phyloP scores from a whole-genome alignment of 2,888 invertebrate species.

The Eueremaeus valkanovi region DNA sequence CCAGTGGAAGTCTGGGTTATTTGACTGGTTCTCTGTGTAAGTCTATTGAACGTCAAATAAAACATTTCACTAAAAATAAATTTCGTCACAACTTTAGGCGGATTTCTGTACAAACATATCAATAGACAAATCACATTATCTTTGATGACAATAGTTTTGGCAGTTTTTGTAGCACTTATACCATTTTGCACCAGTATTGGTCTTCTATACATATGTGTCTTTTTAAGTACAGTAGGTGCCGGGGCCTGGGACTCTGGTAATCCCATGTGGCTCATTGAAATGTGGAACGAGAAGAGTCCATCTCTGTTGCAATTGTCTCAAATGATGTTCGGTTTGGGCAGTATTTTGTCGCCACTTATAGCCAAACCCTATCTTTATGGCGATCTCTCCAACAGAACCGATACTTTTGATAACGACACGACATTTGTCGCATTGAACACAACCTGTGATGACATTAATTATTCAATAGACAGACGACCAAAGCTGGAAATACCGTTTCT shows the following conservation, averaged over 20 bases:
- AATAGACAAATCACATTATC: constrained; percentile 30
- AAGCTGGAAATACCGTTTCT: not conserved
- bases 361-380: constrained; percentile 27
- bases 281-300: constrained; percentile 37
- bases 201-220: not conserved
- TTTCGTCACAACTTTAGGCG: not conserved
- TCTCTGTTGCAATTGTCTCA: constrained; percentile 38
- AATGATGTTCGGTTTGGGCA: constrained; percentile 39
- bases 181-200: constrained; percentile 2
- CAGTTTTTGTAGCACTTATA: not conserved
- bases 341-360: constrained; percentile 35
- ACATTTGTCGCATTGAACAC: too few species aligned
- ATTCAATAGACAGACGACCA: too few species aligned
- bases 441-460: too few species aligned
- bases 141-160: not conserved
- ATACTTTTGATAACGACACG: not conserved
- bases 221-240: too few species aligned
- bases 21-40: not conserved
- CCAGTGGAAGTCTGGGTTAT: not conserved
- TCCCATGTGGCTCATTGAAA: constrained; percentile 39
- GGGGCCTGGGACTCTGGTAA: constrained; percentile 35
- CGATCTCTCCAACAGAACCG: not conserved
- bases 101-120: constrained; percentile 30
- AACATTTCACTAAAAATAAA: not conserved
- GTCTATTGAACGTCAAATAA: not conserved